Evolutionary conservation across 35 echinoderm and acorn worm species (phyloP).

Genomic region (Strongylocentrotus purpuratus): DNA sequence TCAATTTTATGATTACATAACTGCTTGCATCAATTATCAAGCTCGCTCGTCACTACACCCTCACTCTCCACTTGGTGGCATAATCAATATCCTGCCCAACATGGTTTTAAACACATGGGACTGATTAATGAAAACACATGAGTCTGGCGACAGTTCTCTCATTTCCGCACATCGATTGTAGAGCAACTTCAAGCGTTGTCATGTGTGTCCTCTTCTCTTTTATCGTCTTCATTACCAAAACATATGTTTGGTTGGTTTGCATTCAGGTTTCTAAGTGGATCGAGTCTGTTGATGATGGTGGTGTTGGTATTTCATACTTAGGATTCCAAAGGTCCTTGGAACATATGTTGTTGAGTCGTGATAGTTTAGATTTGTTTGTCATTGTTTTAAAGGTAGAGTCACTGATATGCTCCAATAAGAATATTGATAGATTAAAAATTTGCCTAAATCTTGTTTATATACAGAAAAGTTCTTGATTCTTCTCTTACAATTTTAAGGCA

Average conservation of each 20-base stretch:
- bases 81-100: neutral
- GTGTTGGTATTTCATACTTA: neutral
- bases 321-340: neutral
- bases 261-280: neutral
- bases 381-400: neutral
- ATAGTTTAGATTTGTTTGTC: neutral
- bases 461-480: neutral
- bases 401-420: too few species aligned
- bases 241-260: neutral
- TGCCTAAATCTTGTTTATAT: neutral
- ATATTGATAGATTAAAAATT: neutral
- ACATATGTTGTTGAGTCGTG: neutral
- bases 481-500: neutral
- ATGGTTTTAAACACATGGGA: neutral
- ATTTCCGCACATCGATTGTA: neutral
- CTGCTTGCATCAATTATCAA: neutral
- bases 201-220: neutral
- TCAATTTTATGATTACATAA: neutral
- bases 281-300: neutral
- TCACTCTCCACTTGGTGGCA: neutral
- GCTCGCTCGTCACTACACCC: neutral
- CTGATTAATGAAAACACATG: slow-evolving; percentile 18
- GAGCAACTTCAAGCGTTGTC: neutral
- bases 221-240: neutral
- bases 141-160: neutral